Evolutionary conservation across 2,797 vertebrate species (phyloP).

Genomic region (Rhodeus uyekii): DNA sequence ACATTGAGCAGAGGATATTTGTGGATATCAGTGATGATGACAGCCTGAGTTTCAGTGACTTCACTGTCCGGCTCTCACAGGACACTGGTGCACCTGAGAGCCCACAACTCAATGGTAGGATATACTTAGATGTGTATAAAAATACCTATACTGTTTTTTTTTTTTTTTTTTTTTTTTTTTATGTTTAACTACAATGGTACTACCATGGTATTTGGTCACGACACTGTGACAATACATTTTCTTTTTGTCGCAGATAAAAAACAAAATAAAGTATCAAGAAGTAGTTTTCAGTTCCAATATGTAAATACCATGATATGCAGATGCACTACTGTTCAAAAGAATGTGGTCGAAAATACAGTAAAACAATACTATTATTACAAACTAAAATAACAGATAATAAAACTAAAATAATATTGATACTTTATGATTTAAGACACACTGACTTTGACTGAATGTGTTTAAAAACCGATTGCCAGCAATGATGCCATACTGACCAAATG

Average conservation of each 20-base stretch:
- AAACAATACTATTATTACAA: background rate
- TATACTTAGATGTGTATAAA: background rate
- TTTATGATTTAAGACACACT: too few species aligned
- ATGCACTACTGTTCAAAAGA: too few species aligned
- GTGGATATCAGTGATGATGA: slow-evolving; percentile 79
- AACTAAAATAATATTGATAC: too few species aligned
- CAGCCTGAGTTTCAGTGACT: slow-evolving; percentile 77
- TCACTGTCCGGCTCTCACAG: slow-evolving; percentile 68
- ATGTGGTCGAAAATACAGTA: background rate
- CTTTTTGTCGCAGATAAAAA: background rate
- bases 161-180: too few species aligned
- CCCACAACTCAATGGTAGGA: slow-evolving; percentile 71
- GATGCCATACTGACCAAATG: background rate
- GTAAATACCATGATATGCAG: background rate
- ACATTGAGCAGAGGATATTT: slow-evolving; percentile 75
- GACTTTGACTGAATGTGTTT: background rate
- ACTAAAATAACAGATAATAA: too few species aligned
- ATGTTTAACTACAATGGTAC: background rate
- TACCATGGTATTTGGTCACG: background rate
- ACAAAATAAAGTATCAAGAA: background rate
- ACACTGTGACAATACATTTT: too few species aligned
- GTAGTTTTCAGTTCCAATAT: background rate
- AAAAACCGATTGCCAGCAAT: background rate
- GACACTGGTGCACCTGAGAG: slow-evolving; percentile 69
- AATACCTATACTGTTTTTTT: background rate